These are phyloP conservation scores for Kryptopterus vitreolus DNA, from an alignment of 2,797 vertebrate genomes.

Conservation along the genomic window DNA sequence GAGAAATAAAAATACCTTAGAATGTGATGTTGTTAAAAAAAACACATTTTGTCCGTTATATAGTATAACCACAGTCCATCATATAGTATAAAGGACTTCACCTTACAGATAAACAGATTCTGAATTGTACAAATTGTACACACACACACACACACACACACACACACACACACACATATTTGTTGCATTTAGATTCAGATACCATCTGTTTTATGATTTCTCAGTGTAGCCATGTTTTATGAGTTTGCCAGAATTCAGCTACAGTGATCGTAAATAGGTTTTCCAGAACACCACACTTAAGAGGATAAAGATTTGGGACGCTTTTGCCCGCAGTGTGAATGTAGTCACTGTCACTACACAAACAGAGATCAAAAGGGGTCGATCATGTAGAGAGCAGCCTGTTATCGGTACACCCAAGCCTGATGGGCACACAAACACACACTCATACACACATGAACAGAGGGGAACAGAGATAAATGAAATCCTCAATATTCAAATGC, in stretches of 20 bases:
- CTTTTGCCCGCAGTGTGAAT: conserved; percentile 5
- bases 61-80: too few species aligned
- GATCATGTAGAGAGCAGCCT: conserved; percentile 41
- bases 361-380: conserved; percentile 36
- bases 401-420: conserved; percentile 34
- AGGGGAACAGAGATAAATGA: conserved; percentile 43
- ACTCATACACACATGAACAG: neutral
- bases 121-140: too few species aligned
- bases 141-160: too few species aligned
- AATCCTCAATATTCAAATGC: conserved; percentile 26
- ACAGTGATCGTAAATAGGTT: neutral
- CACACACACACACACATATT: too few species aligned
- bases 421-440: conserved; percentile 23
- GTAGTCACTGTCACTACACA: conserved; percentile 24
- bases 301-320: conserved; percentile 17
- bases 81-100: too few species aligned
- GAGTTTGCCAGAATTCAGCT: neutral
- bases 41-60: too few species aligned
- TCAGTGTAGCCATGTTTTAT: neutral
- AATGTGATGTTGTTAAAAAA: neutral
- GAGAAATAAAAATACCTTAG: neutral
- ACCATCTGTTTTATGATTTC: neutral
- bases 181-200: too few species aligned
- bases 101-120: too few species aligned
- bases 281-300: neutral